Evolutionary conservation across 2,888 invertebrate species (phyloP).

Genomic region (Macaria notata): DNA sequence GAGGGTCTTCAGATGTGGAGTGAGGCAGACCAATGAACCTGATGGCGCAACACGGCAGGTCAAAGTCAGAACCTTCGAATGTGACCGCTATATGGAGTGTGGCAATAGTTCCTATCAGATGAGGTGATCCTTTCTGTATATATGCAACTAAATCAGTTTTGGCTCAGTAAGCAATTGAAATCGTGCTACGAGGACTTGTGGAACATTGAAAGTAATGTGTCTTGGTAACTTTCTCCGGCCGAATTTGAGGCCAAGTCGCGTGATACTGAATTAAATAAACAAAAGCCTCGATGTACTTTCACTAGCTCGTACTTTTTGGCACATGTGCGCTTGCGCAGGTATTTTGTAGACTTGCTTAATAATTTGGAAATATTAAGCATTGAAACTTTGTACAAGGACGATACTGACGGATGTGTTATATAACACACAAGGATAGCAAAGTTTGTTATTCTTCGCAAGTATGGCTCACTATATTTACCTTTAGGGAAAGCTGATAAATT

Average conservation of each 20-base stretch:
- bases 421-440: too few relatives aligned
- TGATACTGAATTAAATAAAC: conserved; percentile 15
- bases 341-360: too few relatives aligned
- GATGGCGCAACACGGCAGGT: conserved; percentile 19
- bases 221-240: conserved; percentile 14
- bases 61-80: conserved; percentile 27
- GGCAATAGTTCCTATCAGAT: conserved; percentile 10
- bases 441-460: too few relatives aligned
- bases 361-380: too few relatives aligned
- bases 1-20: conserved; percentile 7
- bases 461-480: too few relatives aligned
- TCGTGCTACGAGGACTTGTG: too few relatives aligned
- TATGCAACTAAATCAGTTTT: too few relatives aligned
- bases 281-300: conserved; percentile 15
- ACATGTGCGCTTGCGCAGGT: background rate
- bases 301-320: conserved; percentile 4
- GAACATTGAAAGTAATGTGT: conserved; percentile 17
- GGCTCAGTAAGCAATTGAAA: too few relatives aligned
- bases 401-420: too few relatives aligned
- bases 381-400: background rate
- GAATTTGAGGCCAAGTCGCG: conserved; percentile 11
- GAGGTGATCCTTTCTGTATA: too few relatives aligned
- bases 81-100: conserved; percentile 22
- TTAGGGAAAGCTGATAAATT: too few relatives aligned
- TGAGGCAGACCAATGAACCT: conserved; percentile 15